Conservation (phyloP, 2,888 invertebrate species). For the Melanchra persicariae region DNA sequence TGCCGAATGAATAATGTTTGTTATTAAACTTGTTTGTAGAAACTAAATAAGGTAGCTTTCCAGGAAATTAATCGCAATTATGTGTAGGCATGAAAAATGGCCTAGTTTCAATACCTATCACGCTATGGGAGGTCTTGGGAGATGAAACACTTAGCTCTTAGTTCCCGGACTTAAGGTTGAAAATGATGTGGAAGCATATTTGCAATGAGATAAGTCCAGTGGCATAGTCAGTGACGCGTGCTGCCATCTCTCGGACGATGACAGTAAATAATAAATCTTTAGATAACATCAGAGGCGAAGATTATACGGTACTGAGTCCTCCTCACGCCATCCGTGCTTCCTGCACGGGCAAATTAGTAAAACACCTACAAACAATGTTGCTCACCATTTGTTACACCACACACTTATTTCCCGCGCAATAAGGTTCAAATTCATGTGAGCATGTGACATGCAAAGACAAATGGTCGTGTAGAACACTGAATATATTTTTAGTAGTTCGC, state of each 20-base stretch:
- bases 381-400: constrained; percentile 65
- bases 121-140: constrained; percentile 77
- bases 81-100: constrained; percentile 63
- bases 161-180: constrained; percentile 68
- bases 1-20: constrained; percentile 31
- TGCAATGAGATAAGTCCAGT: constrained; percentile 80
- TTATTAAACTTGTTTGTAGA: constrained; percentile 43
- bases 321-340: constrained; percentile 89
- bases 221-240: constrained; percentile 85
- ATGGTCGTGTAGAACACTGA: constrained; percentile 76
- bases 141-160: constrained; percentile 63
- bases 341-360: constrained; percentile 89
- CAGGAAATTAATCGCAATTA: constrained; percentile 62
- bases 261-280: constrained; percentile 89
- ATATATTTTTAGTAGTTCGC: constrained; percentile 88
- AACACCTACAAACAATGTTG: constrained; percentile 80
- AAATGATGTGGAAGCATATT: constrained; percentile 63
- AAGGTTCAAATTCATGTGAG: constrained; percentile 71
- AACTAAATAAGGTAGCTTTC: constrained; percentile 47
- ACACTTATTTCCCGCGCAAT: constrained; percentile 65
- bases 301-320: constrained; percentile 89
- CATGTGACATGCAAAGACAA: constrained; percentile 35
- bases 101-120: constrained; percentile 64
- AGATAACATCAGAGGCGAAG: constrained; percentile 90
- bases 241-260: constrained; percentile 89